Base-by-base conservation (phyloP, 1,140 invertebrate genomes). In the Papilio polytes region DNA sequence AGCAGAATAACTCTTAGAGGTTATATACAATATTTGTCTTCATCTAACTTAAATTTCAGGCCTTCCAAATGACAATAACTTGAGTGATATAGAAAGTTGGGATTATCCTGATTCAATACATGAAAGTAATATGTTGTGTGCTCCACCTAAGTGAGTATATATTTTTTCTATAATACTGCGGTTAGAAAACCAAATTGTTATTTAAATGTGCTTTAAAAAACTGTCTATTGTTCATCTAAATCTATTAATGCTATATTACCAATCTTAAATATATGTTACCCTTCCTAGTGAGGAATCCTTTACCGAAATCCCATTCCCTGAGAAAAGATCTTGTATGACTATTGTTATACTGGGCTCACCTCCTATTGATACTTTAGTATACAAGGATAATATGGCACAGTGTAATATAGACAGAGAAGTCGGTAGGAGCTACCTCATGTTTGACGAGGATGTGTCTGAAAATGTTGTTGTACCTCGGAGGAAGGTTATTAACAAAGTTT, bases 391-490 rank as follows among this genome's bases (percentile, higher is more conserved):
- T 66, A 87, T 79, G 2, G 82, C 88, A 1, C 93, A 94, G 66
- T 94, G 93, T 74, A 89, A 95, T 74, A 81, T 95, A 36, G 92
- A 93, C 22, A 81, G 78, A 2, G 93, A 95, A 53, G 7, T 81
- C 1, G 89, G 84, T 13, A 93, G 86, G 74, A 89, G 83, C 76
- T 94, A 90, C 48, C 77, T 94, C 3, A 94, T 94, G 91, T 94
- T 93, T 85, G 90, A 93, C 22, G 86, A 91, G 26, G 89, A 93
- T 12, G 73, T 84, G 18, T 88, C 77, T 70, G 86, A 82, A 72
- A 80, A 84, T 82, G 77, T 92, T 4, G 18, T 89, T 31, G 53
- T 83, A 41, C 89, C 92, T 3, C 83, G 91, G 26, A 87, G 86
- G 12, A 86, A 80, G 76, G 73, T 81, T 4, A 31, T 66, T 1